Conservation (phyloP, 2,113 vertebrate species). For the Rhinopomastus cyanomelas region DNA sequence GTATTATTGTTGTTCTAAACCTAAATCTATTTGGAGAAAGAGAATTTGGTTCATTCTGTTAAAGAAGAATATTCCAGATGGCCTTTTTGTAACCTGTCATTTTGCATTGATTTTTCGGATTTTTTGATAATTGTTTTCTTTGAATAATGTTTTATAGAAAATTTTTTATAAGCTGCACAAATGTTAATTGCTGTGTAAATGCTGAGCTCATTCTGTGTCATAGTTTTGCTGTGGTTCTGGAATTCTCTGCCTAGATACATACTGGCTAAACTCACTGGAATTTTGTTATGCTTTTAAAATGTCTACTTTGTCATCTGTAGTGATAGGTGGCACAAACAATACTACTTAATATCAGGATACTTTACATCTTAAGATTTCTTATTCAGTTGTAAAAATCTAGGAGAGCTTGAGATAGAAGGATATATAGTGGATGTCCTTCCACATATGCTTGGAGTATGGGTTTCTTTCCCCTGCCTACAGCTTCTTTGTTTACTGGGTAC, state of each 20-base stretch:
- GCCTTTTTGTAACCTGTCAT: not conserved
- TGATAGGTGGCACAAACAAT: not conserved
- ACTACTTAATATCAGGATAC: not conserved
- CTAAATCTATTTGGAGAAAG: slow-evolving; percentile 14
- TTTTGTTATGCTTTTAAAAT: not conserved
- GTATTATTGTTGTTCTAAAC: slow-evolving; percentile 66
- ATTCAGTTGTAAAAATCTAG: not conserved
- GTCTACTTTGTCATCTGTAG: not conserved
- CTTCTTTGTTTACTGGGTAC: not conserved
- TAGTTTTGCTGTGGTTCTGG: not conserved
- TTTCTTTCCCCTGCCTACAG: no score
- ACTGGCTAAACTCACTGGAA: not conserved
- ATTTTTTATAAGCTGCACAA: slow-evolving; percentile 5
- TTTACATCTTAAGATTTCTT: not conserved
- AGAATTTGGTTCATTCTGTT: not conserved
- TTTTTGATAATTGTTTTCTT: not conserved
- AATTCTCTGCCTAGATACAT: not conserved
- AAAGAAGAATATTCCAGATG: slow-evolving; percentile 5
- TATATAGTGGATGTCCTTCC: not conserved
- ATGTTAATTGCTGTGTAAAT: slow-evolving; percentile 19
- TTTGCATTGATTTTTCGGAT: not conserved
- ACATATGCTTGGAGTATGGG: rapidly evolving
- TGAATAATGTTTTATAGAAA: slow-evolving; percentile 30
- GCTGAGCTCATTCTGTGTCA: not conserved
- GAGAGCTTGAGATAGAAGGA: not conserved